A percentile compares a stretch with the other conserved stretches of the same genome.
These are phyloP conservation scores for Palythoa grandiflora DNA, from an alignment of 92 coral and sea anemone species.

Conservation along the genomic window DNA sequence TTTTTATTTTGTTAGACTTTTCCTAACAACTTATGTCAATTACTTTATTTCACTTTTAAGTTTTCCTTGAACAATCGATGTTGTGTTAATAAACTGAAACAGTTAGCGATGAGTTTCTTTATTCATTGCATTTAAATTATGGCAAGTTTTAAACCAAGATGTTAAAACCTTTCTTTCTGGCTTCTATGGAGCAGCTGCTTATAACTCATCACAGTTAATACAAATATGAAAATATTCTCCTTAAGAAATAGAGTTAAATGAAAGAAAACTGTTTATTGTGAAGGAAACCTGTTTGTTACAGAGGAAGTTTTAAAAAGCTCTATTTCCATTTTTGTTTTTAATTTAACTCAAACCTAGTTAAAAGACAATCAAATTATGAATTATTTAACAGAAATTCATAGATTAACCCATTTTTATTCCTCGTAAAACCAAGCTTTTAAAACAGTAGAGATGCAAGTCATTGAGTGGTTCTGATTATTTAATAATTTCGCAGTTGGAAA, in stretches of 20 bases:
- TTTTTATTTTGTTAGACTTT: no score
- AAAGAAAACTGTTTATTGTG: neutral
- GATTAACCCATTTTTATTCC: neutral
- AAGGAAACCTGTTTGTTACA: neutral
- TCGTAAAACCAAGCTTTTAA: neutral
- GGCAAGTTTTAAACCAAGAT: neutral
- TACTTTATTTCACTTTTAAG: neutral
- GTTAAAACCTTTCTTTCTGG: neutral
- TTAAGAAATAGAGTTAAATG: neutral
- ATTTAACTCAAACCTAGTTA: neutral
- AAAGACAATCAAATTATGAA: neutral
- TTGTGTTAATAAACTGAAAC: neutral
- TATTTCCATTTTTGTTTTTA: neutral
- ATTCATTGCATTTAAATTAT: neutral
- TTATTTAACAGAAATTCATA: neutral
- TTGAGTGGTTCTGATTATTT: neutral
- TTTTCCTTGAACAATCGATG: neutral
- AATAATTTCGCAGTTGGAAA: slow-evolving; percentile 11
- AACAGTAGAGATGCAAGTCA: neutral
- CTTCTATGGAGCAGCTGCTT: neutral
- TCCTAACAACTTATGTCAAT: neutral
- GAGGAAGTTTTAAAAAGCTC: neutral
- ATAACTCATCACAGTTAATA: neutral
- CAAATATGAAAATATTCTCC: neutral
- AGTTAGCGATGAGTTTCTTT: neutral